phyloP scores from a whole-genome alignment of 2,797 vertebrate species.

The Falco cherrug region DNA sequence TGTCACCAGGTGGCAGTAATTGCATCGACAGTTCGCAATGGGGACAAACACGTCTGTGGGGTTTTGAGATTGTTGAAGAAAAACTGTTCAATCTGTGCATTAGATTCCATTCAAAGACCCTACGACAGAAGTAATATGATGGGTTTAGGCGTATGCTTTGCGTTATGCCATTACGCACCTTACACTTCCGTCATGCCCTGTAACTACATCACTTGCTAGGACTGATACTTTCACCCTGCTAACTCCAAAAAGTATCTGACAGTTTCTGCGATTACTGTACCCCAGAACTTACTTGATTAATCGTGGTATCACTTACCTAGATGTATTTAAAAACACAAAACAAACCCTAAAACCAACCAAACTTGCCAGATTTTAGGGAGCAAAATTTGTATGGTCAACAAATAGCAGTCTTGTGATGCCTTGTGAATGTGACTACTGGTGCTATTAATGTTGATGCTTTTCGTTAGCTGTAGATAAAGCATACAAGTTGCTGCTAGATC shows the following conservation, averaged over 20 bases:
- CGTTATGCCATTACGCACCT: not conserved
- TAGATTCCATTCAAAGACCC: not conserved
- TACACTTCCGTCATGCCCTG: not conserved
- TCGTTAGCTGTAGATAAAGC: conserved; percentile 95
- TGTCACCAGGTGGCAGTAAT: conserved; percentile 20
- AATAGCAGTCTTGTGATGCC: not conserved
- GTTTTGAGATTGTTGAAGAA: not conserved
- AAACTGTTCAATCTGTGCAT: not conserved
- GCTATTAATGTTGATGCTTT: conserved; percentile 67
- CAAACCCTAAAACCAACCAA: not conserved
- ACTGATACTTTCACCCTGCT: not conserved
- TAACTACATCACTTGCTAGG: not conserved
- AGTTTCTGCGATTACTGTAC: not conserved
- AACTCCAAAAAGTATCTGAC: not conserved
- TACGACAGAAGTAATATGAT: not conserved
- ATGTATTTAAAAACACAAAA: not conserved
- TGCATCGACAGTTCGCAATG: not conserved
- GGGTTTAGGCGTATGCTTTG: not conserved
- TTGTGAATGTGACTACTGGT: conserved; percentile 57
- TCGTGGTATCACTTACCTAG: not conserved
- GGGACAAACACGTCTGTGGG: accelerated
- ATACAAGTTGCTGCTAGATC: conserved; percentile 92
- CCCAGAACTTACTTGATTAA: not conserved
- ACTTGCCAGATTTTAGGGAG: not conserved
- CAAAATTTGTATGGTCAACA: not conserved